Base-by-base conservation (phyloP, 2,888 invertebrate species). In the Cerastis rubricosa region DNA sequence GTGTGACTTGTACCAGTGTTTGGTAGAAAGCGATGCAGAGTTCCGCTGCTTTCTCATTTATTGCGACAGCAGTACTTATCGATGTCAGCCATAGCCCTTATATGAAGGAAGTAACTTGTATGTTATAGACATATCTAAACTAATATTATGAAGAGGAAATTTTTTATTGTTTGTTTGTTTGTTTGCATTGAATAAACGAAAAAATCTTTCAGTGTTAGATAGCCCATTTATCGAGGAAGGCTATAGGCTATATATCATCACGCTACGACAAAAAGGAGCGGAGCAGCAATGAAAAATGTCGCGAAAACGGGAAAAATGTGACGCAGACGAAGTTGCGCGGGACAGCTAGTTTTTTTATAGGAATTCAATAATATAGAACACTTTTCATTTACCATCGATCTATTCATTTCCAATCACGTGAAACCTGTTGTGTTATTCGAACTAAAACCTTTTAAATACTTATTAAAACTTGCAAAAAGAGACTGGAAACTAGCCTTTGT, bases 1-100 rank as follows among this genome's bases (percentile, higher is more conserved):
- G 88, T 86, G 71, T 86, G 69, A 85, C 88, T 83, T 81, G 88
- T 85, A 77, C 71, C n/a, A 74, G 79, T 80, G 84, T 84, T 81
- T 79, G 76, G 76, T 88, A 87, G 87, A 87, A 87, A 87, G 87
- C 80, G 75, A 83, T 78, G 80, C 45, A 72, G 78, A 78, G 76
- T 81, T 81, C 72, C 76, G 76, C 70, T 72, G 87, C 87, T 87
- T 87, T 87, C 87, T 85, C 86, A 69, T 76, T 76, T 75, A 75
- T 78, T 84, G 72, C 74, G 76, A 79, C 81, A 81, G 63, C 71
- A 61, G 40, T 78, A 64, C 4, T 3, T n/a, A 71, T 35, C 59
- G 22, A 78, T 74, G 76, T 74, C 75, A 54, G 66, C 54, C 76
- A 47, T 73, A 74, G 45, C 86, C 83, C 87, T 80, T 78, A 54